These are phyloP conservation scores for Cryptus armator DNA, from an alignment of 2,888 invertebrate species.

Conservation along the genomic window DNA sequence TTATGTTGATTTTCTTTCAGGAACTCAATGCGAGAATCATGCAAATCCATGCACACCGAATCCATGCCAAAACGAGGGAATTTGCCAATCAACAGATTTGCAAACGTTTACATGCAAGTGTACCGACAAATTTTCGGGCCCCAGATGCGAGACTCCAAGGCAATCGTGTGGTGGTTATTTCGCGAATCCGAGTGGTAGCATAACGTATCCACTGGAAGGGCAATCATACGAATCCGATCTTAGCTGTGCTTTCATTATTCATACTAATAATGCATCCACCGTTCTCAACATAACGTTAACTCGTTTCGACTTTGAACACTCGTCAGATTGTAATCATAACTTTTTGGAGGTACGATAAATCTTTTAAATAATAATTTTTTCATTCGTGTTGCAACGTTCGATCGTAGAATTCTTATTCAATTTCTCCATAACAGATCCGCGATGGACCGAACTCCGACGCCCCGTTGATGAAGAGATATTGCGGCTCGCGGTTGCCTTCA, in stretches of 20 bases:
- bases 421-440: constrained; percentile 88
- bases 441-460: constrained; percentile 92
- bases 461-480: constrained; percentile 92
- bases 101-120: constrained; percentile 88
- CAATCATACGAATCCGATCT: constrained; percentile 87
- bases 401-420: constrained; percentile 9
- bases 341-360: constrained; percentile 87
- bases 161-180: constrained; percentile 89
- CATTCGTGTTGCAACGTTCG: neutral
- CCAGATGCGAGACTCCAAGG: constrained; percentile 87
- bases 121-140: constrained; percentile 88
- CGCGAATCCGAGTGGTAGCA: constrained; percentile 86
- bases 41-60: constrained; percentile 89
- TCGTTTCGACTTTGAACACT: constrained; percentile 90
- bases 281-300: constrained; percentile 93
- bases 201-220: constrained; percentile 88
- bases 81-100: constrained; percentile 86
- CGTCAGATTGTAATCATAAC: constrained; percentile 90
- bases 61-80: constrained; percentile 94
- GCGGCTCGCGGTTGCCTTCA: constrained; percentile 90
- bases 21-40: constrained; percentile 88
- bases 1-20: constrained; percentile 75
- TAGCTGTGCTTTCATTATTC: constrained; percentile 94
- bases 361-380: neutral
- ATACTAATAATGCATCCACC: constrained; percentile 87